Evolutionary conservation across 2,888 invertebrate species (phyloP).

Genomic region (Caenorhabditis sp.): DNA sequence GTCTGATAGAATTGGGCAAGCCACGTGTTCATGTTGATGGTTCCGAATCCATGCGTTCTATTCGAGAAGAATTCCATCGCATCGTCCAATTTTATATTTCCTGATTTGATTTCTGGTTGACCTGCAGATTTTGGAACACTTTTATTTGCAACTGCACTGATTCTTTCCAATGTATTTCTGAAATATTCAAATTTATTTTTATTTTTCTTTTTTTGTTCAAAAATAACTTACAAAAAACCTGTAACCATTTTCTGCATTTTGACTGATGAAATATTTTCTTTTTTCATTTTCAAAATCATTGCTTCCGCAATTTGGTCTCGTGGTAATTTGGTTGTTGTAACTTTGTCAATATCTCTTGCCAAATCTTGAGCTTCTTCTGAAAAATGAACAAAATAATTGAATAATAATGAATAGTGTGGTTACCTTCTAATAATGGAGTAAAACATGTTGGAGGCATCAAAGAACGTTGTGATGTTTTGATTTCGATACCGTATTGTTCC

Average conservation of each 20-base stretch:
- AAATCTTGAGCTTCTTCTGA: slow-evolving; percentile 1
- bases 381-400: neutral
- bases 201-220: neutral
- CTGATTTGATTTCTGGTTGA: neutral
- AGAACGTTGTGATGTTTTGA: slow-evolving; percentile 1
- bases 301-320: neutral
- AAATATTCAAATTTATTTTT: neutral
- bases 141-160: neutral
- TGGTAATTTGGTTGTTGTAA: slow-evolving; percentile 1
- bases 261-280: neutral
- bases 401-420: neutral
- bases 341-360: neutral
- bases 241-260: neutral
- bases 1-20: neutral
- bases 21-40: slow-evolving; percentile 1
- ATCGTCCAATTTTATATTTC: neutral
- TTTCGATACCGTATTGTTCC: neutral
- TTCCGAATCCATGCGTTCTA: slow-evolving; percentile 6
- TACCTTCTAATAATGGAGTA: slow-evolving; percentile 6
- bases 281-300: neutral
- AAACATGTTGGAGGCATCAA: neutral
- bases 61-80: neutral
- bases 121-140: neutral
- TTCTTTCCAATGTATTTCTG: neutral
- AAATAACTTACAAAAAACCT: neutral